phyloP scores from a whole-genome alignment of 2,797 vertebrate genomes.

The Falco columbarius region DNA sequence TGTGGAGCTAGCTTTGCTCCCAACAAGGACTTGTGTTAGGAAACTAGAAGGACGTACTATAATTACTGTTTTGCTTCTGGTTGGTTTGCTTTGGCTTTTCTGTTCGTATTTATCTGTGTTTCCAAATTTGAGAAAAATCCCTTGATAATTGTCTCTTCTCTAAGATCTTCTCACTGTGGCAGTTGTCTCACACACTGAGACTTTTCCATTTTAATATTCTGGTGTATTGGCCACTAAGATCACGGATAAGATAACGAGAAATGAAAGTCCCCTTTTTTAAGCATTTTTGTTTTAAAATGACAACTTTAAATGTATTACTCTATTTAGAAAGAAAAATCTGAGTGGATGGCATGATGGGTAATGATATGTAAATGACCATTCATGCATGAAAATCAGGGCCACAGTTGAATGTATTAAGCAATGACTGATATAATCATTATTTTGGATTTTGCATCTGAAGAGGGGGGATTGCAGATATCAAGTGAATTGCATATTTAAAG shows the following conservation, averaged over 20 bases:
- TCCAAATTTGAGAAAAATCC: conserved; percentile 47
- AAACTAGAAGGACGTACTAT: background rate
- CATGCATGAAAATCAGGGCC: conserved; percentile 65
- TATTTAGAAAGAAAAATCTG: conserved; percentile 55
- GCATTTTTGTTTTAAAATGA: conserved; percentile 46
- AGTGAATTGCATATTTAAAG: conserved; percentile 62
- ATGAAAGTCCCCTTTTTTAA: background rate
- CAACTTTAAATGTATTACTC: conserved; percentile 41
- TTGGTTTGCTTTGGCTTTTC: background rate
- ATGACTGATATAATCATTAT: conserved; percentile 60
- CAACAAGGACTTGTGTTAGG: background rate
- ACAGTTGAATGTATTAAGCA: conserved; percentile 40
- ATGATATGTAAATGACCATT: conserved; percentile 64
- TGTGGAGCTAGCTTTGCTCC: background rate
- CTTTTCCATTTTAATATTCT: conserved; percentile 45
- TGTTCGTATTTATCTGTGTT: background rate
- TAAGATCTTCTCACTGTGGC: conserved; percentile 28
- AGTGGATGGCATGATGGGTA: conserved; percentile 38
- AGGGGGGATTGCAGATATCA: conserved; percentile 40
- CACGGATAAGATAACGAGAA: conserved; percentile 10
- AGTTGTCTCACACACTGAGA: conserved; percentile 33
- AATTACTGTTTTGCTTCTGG: conserved; percentile 32
- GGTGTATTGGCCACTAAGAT: conserved; percentile 31
- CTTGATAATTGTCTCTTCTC: conserved; percentile 15
- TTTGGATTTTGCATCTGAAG: conserved; percentile 58